These are phyloP conservation scores for Microcebus tavaratra DNA, from an alignment of 2,113 vertebrate species.

Conservation along the genomic window DNA sequence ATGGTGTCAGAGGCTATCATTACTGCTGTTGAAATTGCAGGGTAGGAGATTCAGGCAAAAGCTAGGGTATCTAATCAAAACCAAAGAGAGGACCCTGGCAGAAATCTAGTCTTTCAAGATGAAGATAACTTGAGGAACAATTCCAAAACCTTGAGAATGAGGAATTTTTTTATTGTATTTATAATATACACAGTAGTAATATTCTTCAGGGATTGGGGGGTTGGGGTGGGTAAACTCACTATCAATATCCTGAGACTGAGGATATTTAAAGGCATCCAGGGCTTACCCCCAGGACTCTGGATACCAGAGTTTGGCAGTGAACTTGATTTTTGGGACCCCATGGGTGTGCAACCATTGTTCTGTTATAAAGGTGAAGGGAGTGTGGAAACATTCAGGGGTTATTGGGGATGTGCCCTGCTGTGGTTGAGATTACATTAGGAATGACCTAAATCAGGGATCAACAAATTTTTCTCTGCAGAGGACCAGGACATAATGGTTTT, in stretches of 20 bases:
- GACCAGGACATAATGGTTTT: neutral
- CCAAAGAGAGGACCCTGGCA: neutral
- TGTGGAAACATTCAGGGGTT: neutral
- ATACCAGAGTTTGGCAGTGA: neutral
- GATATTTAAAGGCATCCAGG: neutral
- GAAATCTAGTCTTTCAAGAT: constrained; percentile 7
- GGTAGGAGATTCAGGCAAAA: neutral
- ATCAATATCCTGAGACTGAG: neutral
- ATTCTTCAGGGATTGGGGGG: no score
- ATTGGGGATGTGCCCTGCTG: neutral
- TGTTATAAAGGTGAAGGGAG: neutral
- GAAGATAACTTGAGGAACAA: neutral
- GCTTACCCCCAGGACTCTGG: neutral
- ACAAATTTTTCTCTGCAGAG: neutral
- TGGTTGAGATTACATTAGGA: neutral
- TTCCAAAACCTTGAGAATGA: neutral
- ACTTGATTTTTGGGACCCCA: neutral
- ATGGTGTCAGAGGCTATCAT: neutral
- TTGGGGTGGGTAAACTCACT: no score
- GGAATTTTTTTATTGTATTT: neutral
- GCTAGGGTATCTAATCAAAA: neutral
- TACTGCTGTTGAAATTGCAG: neutral
- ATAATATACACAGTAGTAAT: no score
- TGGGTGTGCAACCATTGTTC: neutral
- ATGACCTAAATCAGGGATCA: neutral